Base-by-base conservation (phyloP, 2,113 vertebrate species). In the Pelodiscus sinensis region DNA sequence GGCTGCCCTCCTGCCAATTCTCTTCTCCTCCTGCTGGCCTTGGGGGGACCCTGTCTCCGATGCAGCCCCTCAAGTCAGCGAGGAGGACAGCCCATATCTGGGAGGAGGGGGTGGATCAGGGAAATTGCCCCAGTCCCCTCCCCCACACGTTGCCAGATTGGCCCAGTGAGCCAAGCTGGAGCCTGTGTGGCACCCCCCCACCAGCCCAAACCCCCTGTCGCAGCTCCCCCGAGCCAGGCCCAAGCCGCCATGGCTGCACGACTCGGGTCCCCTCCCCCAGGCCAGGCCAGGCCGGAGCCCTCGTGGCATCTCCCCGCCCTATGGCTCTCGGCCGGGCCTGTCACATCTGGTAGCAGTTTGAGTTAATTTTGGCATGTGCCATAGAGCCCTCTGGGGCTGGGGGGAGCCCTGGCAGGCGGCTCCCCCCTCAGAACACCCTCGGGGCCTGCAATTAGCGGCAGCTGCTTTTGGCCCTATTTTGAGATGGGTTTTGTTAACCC, bases 241-340 rank as follows among this genome's bases (percentile, higher is more conserved):
- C 3, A 21, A 38, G 71, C 29, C 31, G 25, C 31, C 19, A 14
- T 19, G 31, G 31, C 9, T 73, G n/a, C n/a, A 35, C 6, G 15
- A 3, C 5, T n/a, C 31, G 4, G 2, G 11, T n/a, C 31, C 35
- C 60, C 18, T 4, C n/a, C 31, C 11, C 22, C 15, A 2, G 18
- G 7, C 55, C 21, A 4, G 51, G 44, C 75, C 75, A 3, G 2
- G 3, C 31, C 44, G 4, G 14, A 31, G 29, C 1, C 1, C 25
- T 44, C 25, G 29, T 22, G 8, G 9, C 18, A 5, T 6, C 4
- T n/a, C 27, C 55, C 27, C 35, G 24, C 22, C 5, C 1, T 1
- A 56, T 1, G 1, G 80, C 44, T 15, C 19, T 50, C 5, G 78
- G 56, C 82, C 58, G 16, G 19, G 35, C 29, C 35, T 8, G 38